These are phyloP conservation scores for Eupeodes latifasciatus DNA, from an alignment of 2,888 invertebrate genomes.

Conservation along the genomic window DNA sequence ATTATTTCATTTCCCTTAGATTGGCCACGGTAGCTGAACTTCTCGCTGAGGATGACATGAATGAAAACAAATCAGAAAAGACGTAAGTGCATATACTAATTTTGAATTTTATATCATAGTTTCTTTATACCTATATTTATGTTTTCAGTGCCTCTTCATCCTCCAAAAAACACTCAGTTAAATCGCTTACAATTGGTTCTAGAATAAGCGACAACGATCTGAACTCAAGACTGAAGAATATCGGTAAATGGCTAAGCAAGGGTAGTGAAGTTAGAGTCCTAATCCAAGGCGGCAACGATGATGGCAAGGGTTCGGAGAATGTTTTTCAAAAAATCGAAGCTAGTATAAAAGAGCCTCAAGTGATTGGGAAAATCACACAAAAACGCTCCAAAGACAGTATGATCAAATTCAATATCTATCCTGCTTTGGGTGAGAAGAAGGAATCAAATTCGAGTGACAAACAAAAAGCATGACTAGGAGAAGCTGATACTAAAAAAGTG, in stretches of 20 bases:
- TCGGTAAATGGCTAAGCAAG: slow-evolving; percentile 88
- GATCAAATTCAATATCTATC: slow-evolving; percentile 87
- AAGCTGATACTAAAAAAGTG: slow-evolving; percentile 10
- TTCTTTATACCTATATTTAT: too few species aligned
- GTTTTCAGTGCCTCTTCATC: slow-evolving; percentile 10
- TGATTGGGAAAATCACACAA: slow-evolving; percentile 86
- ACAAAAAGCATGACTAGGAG: slow-evolving; percentile 49
- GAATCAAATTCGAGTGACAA: not conserved
- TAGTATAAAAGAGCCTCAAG: slow-evolving; percentile 84
- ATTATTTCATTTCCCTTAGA: not conserved
- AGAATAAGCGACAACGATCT: slow-evolving; percentile 89
- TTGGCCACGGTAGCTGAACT: slow-evolving; percentile 78
- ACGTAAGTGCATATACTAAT: slow-evolving; percentile 30
- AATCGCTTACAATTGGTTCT: slow-evolving; percentile 87
- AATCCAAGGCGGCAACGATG: slow-evolving; percentile 79
- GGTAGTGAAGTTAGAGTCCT: slow-evolving; percentile 86
- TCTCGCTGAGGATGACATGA: slow-evolving; percentile 21
- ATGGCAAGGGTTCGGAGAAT: slow-evolving; percentile 83
- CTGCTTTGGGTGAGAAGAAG: slow-evolving; percentile 78
- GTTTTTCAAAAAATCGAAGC: slow-evolving; percentile 86
- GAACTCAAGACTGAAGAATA: slow-evolving; percentile 87
- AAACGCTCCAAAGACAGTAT: slow-evolving; percentile 87
- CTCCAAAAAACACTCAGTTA: slow-evolving; percentile 86
- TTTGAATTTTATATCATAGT: too few species aligned
- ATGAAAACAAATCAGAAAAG: slow-evolving; percentile 24